Percentiles rank a stretch among this genome's conserved stretches.
These are phyloP conservation scores for Phodopus roborovskii DNA, from an alignment of 2,113 vertebrate genomes.

Conservation along the genomic window DNA sequence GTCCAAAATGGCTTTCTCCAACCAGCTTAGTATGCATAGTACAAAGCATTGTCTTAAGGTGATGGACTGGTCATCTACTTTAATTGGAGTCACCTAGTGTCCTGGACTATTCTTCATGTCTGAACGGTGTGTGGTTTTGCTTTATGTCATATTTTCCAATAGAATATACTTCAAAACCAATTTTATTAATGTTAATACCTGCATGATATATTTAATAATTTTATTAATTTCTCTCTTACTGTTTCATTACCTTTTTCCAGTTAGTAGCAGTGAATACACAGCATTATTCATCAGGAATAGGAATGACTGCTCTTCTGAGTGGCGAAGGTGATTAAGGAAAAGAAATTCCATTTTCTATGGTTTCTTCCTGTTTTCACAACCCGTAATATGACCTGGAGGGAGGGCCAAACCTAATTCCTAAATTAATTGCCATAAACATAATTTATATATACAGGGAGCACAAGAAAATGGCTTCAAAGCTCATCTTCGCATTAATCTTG, in stretches of 20 bases:
- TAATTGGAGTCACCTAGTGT: neutral
- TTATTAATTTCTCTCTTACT: neutral
- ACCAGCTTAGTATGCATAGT: neutral
- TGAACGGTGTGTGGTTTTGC: neutral
- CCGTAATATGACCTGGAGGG: neutral
- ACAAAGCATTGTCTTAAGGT: neutral
- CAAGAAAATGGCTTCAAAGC: slow-evolving; percentile 56
- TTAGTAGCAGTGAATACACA: slow-evolving; percentile 33
- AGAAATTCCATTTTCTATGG: accelerated
- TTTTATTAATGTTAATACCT: slow-evolving; percentile 57
- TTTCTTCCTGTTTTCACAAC: neutral
- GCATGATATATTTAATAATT: neutral
- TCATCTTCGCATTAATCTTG: slow-evolving; percentile 67
- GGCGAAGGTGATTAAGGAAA: neutral
- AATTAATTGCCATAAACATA: neutral
- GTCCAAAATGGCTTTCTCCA: neutral
- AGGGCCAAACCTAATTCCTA: slow-evolving; percentile 34
- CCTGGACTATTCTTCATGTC: neutral
- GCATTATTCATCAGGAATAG: slow-evolving; percentile 45
- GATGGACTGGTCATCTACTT: neutral
- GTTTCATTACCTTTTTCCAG: slow-evolving; percentile 21
- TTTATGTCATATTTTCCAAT: neutral
- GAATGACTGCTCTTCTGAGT: neutral
- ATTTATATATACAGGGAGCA: neutral
- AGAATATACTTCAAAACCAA: slow-evolving; percentile 12